phyloP scores from a whole-genome alignment of 2,888 invertebrate genomes.

The Drosophila helvetica region DNA sequence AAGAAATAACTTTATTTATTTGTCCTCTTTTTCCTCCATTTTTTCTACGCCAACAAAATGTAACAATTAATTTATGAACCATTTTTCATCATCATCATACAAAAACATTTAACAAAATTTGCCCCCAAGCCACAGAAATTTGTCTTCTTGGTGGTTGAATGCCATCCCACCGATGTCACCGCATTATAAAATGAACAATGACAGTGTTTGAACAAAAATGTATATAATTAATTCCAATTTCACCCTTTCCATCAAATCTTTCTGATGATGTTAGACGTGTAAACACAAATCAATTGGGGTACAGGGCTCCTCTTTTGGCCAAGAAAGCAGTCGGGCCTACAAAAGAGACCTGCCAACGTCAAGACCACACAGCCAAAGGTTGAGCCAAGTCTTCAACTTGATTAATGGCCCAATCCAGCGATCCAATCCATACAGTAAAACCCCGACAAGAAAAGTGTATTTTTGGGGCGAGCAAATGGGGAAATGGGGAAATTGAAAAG shows the following conservation, averaged over 20 bases:
- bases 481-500: slow-evolving; percentile 68
- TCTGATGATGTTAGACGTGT: slow-evolving; percentile 43
- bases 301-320: slow-evolving; percentile 12
- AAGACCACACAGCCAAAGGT: slow-evolving; percentile 51
- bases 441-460: slow-evolving; percentile 16
- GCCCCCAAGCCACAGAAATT: neutral
- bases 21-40: neutral
- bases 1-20: neutral
- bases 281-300: slow-evolving; percentile 44
- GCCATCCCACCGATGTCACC: slow-evolving; percentile 30
- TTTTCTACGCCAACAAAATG: too few species aligned
- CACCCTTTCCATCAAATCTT: slow-evolving; percentile 19
- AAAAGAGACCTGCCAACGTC: slow-evolving; percentile 37
- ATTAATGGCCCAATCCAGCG: slow-evolving; percentile 39
- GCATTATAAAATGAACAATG: slow-evolving; percentile 15
- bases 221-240: slow-evolving; percentile 23
- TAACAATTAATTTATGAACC: neutral
- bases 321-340: slow-evolving; percentile 26
- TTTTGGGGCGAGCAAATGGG: slow-evolving; percentile 13
- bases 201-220: slow-evolving; percentile 27
- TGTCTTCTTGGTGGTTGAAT: slow-evolving; percentile 18
- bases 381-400: slow-evolving; percentile 39
- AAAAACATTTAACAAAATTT: neutral
- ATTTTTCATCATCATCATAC: neutral
- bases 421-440: slow-evolving; percentile 3